Percentiles rank a stretch among this genome's conserved stretches.
phyloP scores from a whole-genome alignment of 92 coral and sea anemone genomes.

The Palythoa caribaeorum region DNA sequence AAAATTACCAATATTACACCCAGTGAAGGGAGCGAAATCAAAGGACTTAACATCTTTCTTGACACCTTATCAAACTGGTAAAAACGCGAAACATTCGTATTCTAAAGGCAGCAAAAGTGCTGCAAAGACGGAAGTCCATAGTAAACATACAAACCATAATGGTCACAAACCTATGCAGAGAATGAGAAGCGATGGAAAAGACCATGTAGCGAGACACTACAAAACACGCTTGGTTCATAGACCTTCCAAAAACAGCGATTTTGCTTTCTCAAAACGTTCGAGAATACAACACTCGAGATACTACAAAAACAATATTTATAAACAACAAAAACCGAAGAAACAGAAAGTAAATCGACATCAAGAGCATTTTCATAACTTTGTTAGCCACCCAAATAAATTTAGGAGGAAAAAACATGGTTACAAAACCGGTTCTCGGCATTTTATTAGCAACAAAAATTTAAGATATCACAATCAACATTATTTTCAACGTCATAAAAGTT shows the following conservation, averaged over 20 bases:
- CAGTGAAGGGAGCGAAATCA: not conserved
- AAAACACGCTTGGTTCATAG: not conserved
- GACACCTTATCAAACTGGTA: not conserved
- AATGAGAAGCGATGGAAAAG: not conserved
- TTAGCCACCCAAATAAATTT: not conserved
- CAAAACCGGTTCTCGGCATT: not conserved
- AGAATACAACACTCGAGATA: not conserved
- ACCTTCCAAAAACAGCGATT: not conserved
- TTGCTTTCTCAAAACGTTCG: slow-evolving; percentile 6
- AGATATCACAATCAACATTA: not conserved
- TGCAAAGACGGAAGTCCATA: not conserved
- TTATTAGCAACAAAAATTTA: too few species aligned
- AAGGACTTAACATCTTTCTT: slow-evolving; percentile 13
- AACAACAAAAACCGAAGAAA: not conserved
- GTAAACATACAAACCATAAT: not conserved
- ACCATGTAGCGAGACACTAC: too few species aligned
- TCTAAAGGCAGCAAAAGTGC: not conserved
- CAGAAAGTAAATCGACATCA: not conserved
- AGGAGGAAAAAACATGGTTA: not conserved
- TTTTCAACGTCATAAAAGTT: not conserved
- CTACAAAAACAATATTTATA: not conserved
- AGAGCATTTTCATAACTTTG: not conserved
- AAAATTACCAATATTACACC: not conserved
- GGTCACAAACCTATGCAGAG: not conserved
- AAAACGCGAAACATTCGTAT: not conserved